A percentile compares a stretch with the other conserved stretches of the same genome.
These are phyloP conservation scores for Colaptes auratus DNA, from an alignment of 2,113 vertebrate genomes.

Conservation along the genomic window DNA sequence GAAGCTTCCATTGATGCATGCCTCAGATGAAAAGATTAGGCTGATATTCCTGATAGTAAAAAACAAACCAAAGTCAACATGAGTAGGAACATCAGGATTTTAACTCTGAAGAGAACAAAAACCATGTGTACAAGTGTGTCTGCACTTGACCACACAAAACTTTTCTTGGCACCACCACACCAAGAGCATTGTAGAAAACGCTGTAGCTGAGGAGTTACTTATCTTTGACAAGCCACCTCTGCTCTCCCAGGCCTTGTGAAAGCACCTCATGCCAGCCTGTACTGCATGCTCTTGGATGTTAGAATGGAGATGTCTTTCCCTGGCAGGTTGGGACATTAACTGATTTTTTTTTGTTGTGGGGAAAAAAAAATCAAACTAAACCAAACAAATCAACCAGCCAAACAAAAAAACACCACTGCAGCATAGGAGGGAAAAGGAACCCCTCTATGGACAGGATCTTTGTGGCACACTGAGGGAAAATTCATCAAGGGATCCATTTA, in stretches of 20 bases:
- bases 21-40: conserved; percentile 63
- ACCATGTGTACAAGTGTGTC: accelerated
- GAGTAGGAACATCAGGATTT: not conserved
- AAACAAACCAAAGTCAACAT: not conserved
- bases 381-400: too few species aligned
- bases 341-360: not conserved
- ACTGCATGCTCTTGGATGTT: not conserved
- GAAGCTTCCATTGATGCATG: conserved; percentile 73
- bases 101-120: not conserved
- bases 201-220: accelerated
- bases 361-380: too few species aligned
- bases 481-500: not conserved
- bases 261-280: not conserved
- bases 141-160: not conserved
- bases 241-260: not conserved
- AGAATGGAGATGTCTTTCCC: not conserved
- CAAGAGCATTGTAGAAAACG: not conserved
- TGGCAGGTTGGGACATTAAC: not conserved
- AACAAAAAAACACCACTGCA: not conserved
- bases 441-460: accelerated
- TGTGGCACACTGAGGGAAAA: not conserved
- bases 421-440: not conserved
- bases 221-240: not conserved
- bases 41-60: conserved; percentile 40
- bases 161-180: not conserved